Conservation (phyloP, 2,113 vertebrate genomes). For the Rhabdomys dilectus region DNA sequence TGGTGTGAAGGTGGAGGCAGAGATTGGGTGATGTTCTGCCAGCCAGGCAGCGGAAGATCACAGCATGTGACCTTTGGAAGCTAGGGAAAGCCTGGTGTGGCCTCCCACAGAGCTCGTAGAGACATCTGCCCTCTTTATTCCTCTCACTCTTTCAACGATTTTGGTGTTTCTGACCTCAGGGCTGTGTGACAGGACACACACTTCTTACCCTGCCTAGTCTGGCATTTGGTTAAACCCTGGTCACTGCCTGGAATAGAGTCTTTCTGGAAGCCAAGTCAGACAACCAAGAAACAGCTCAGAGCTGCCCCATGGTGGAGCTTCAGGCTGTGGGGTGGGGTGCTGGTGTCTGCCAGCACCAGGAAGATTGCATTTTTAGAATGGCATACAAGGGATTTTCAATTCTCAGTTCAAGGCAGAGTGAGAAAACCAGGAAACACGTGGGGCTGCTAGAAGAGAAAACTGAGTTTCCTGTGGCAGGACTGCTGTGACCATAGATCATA, state of each 20-base stretch:
- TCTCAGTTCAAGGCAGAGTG: not conserved
- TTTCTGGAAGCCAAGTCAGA: not conserved
- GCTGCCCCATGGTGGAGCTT: not conserved
- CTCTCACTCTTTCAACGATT: not conserved
- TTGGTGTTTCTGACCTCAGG: not conserved
- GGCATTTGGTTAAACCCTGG: not conserved
- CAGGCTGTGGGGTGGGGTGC: not conserved
- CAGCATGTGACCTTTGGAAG: too few species aligned
- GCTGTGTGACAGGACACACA: not conserved
- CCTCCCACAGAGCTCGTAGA: not conserved
- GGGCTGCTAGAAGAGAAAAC: not conserved
- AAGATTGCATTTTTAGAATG: constrained; percentile 1
- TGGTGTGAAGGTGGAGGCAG: not conserved
- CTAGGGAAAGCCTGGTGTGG: not conserved
- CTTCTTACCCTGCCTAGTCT: not conserved
- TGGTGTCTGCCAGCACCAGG: not conserved
- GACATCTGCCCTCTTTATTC: not conserved
- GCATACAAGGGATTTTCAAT: not conserved
- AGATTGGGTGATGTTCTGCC: not conserved
- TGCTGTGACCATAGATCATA: fast-evolving
- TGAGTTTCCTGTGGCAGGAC: not conserved
- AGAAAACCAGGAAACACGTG: not conserved
- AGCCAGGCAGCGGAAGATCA: not conserved
- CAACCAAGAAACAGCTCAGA: not conserved
- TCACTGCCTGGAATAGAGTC: not conserved